phyloP scores from a whole-genome alignment of 2,113 vertebrate species.

The Lepisosteus osseus region DNA sequence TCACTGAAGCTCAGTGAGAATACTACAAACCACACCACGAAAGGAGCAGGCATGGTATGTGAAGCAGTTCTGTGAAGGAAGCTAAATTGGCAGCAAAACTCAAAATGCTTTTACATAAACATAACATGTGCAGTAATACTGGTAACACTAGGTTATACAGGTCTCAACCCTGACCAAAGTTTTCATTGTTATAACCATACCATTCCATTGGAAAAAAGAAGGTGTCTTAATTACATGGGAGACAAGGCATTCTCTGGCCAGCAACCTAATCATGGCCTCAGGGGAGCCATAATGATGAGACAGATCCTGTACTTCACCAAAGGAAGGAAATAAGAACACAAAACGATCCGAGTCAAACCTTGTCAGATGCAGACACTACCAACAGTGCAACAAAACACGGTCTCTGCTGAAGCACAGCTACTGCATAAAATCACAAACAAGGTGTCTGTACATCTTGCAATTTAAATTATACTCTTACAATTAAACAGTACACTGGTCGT shows the following conservation, averaged over 20 bases:
- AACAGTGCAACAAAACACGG: constrained; percentile 36
- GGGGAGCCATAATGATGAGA: no score
- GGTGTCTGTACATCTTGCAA: constrained; percentile 42
- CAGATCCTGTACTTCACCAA: constrained; percentile 12
- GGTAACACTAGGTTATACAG: constrained; percentile 46
- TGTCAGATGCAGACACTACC: constrained; percentile 22
- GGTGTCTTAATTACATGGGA: no score
- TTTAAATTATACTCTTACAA: constrained; percentile 38
- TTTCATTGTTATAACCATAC: no score
- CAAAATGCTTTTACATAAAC: constrained; percentile 48
- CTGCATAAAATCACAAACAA: constrained; percentile 45
- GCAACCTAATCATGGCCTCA: no score
- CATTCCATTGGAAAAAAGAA: no score
- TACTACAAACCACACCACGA: constrained; percentile 55
- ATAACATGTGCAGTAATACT: constrained; percentile 52
- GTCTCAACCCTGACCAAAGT: no score
- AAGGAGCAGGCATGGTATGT: constrained; percentile 44
- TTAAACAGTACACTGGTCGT: constrained; percentile 32
- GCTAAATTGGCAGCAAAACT: constrained; percentile 24
- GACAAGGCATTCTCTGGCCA: no score
- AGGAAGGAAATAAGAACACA: constrained; percentile 21
- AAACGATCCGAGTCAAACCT: constrained; percentile 26
- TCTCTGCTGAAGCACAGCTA: constrained; percentile 36
- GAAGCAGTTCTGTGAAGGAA: constrained; percentile 43
- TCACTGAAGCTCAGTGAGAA: constrained; percentile 53